Base-by-base conservation (phyloP, 2,797 vertebrate species). In the Arrhamphus sclerolepis region DNA sequence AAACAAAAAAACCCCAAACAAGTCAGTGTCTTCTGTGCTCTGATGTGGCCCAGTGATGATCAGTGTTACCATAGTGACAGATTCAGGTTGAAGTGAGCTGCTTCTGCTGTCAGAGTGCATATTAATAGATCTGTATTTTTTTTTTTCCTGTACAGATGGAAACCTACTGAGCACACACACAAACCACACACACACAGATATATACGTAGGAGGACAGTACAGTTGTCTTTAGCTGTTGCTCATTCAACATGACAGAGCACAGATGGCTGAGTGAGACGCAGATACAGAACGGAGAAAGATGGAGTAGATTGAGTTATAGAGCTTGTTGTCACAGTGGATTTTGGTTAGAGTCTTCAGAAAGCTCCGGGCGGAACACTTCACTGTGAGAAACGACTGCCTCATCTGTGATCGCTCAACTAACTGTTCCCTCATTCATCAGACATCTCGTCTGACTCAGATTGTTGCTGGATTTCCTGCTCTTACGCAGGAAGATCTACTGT, bases 201-300 rank as follows among this genome's bases (percentile, higher is more conserved):
- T 47, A 31, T 28, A 18, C 39, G 21, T 38, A 66, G 47, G 59
- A 64, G 0, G 67, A 17, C 63, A 47, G 53, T 5, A 1, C 57
- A 20, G 59, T 60, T 9, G 56, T 78, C 57, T 70, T 56, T 41
- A 14, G 70, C 67, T 72, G 73, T 6, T 71, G 57, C 70, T 83
- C 76, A 85, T 85, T 75, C 61, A 41, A 79, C 73, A 70, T 74
- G 80, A 82, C 81, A 63, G 76, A 18, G 43, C 66, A 66, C 80
- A 87, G 84, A 86, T 71, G 84, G 84, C 55, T 28, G 71, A 62
- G 61, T 41, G 69, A 65, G 54, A 50, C 24, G 40, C 56, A 44
- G 19, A 48, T 1, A 24, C 40, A 42, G 44, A 11, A 21, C 38
- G 19, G 55, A 48, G 60, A 48, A 20, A 11, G 43, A 1, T 20